phyloP scores from a whole-genome alignment of 2,888 invertebrate genomes.

The Orchesellides sinensis region DNA sequence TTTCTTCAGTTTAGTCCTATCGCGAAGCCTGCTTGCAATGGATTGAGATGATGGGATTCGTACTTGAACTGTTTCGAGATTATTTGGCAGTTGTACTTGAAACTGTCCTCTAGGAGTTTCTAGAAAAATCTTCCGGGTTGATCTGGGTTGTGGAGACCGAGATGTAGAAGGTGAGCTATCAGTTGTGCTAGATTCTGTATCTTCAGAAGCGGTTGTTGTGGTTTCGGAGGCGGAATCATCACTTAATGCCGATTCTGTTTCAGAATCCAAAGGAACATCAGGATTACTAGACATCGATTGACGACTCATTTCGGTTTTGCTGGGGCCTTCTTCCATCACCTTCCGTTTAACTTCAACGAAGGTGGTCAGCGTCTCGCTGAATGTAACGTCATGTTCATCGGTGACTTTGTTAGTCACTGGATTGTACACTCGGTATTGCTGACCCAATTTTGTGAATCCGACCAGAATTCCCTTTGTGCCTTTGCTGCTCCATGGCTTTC shows the following conservation, averaged over 20 bases:
- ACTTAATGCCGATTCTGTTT: too few relatives aligned
- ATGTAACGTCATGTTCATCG: slow-evolving; percentile 69
- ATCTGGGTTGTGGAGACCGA: background rate
- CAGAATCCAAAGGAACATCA: too few relatives aligned
- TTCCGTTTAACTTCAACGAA: background rate
- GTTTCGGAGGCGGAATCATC: background rate
- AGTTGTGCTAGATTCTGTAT: background rate
- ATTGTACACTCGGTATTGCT: slow-evolving; percentile 73
- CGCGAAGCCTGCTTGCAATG: background rate
- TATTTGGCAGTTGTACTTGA: background rate
- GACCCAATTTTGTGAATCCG: slow-evolving; percentile 56
- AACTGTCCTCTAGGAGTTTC: background rate
- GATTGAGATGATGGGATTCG: background rate
- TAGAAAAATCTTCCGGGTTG: background rate
- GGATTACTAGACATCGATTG: too few relatives aligned
- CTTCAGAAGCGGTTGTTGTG: background rate
- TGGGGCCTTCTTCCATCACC: background rate
- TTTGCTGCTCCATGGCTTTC: slow-evolving; percentile 50
- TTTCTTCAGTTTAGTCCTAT: background rate
- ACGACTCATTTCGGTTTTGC: too few relatives aligned
- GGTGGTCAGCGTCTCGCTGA: slow-evolving; percentile 58
- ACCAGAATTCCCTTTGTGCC: background rate
- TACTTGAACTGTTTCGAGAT: background rate
- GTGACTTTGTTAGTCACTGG: slow-evolving; percentile 56
- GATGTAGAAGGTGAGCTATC: background rate